Evolutionary conservation across 2,113 vertebrate species (phyloP), one percentile per base, ranked within the genome.

Genomic region (Donacobius atricapilla): DNA sequence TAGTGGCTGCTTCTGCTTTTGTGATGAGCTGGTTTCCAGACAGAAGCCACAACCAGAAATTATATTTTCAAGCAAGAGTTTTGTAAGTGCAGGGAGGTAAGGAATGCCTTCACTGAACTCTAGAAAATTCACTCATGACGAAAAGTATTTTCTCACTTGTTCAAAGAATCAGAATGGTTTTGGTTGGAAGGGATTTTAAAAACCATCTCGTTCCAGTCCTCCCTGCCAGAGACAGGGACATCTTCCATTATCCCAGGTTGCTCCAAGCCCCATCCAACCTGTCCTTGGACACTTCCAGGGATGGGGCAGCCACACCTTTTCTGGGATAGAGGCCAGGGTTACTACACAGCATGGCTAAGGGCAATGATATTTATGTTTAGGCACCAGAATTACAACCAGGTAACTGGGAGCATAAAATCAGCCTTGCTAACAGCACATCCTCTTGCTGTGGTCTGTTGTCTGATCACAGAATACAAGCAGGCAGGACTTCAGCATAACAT

Each of bases 251-350:
- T 18, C 5, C 31, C 56, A 63, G 15, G 8, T 2, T 31, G 12
- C 30, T 83, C 54, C 21, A 66, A 54, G 10, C 2, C 2, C 5
- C 0, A 0, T 33, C 40, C 63, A 83, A 0, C 47, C 47, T 69
- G 35, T 7, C 48, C 12, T 33, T 33, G 31, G 10, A 33, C 56
- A 63, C 3, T 56, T 24, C 40, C 71, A 69, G 35, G 22, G 30
- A 31, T 54, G 30, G 30, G 33, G 47, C 18, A 83, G 47, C 5
- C 47, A 42, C 35, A 63, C 18, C 10, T 69, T 37, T 25, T 56
- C 48, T 56, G 63, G 54, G 17, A 68, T 2, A 68, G 33, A 80
- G 4, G 2, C 5, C 17, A 65, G 63, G 28, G n/a, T 53, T 69
- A 18, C n/a, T 23, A 14, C 8, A 37, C 64, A 58, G 5, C 35